Evolutionary conservation across 2,113 vertebrate species (phyloP).

Genomic region (Glareola pratincola): DNA sequence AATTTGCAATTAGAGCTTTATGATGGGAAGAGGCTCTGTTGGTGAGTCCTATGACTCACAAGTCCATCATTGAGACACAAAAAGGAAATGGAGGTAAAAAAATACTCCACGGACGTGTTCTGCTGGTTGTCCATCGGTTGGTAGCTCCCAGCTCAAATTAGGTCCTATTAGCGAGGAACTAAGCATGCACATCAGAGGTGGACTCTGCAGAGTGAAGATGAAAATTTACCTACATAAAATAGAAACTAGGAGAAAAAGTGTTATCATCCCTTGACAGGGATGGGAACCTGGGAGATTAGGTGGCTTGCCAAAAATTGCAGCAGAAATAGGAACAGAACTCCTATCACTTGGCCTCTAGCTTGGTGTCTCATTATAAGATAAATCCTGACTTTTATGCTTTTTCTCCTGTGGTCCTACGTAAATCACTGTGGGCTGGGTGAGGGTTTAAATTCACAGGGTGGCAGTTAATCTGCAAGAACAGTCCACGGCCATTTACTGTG

Average conservation of each 20-base stretch:
- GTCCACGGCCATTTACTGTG: background rate
- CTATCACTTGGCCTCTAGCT: background rate
- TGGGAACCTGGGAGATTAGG: background rate
- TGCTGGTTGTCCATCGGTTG: background rate
- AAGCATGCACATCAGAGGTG: background rate
- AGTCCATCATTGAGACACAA: background rate
- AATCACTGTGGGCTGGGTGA: background rate
- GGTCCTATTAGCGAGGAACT: background rate
- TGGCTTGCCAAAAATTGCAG: background rate
- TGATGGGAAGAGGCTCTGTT: background rate
- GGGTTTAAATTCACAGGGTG: background rate
- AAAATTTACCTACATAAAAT: background rate
- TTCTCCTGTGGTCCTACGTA: background rate
- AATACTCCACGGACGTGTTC: background rate
- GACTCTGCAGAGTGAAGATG: background rate
- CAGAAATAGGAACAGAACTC: background rate
- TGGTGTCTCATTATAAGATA: background rate
- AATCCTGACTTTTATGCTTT: background rate
- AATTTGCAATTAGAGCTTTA: constrained; percentile 53
- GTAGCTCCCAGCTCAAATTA: background rate
- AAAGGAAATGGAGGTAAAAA: background rate
- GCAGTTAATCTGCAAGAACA: background rate
- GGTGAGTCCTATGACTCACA: background rate
- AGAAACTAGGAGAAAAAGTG: background rate
- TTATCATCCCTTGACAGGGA: background rate